These are phyloP conservation scores for Oscheius myriophilus DNA, from an alignment of 2,888 invertebrate species.

Conservation along the genomic window DNA sequence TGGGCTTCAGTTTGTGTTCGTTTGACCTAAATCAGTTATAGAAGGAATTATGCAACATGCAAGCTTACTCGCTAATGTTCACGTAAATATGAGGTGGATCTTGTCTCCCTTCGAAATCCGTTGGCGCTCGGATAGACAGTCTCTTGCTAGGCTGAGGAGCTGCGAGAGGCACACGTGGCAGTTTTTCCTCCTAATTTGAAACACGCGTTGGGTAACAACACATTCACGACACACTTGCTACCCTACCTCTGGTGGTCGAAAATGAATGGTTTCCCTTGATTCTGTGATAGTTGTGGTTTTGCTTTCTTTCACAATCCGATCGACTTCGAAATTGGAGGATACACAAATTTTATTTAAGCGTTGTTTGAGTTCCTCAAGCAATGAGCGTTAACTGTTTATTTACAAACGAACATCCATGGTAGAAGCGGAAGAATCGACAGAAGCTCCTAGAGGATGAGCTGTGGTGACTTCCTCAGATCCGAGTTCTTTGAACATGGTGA, in stretches of 20 bases:
- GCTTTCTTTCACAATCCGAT: constrained; percentile 50
- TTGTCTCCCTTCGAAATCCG: neutral
- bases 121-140: constrained; percentile 3
- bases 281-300: constrained; percentile 55
- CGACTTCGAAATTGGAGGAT: constrained; percentile 37
- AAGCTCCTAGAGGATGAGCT: neutral
- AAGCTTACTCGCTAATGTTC: constrained; percentile 24
- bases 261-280: constrained; percentile 51
- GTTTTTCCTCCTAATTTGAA: constrained; percentile 7
- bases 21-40: too few relatives aligned
- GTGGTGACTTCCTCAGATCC: neutral
- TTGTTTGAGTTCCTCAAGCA: constrained; percentile 28
- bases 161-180: constrained; percentile 4
- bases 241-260: constrained; percentile 23
- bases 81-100: constrained; percentile 26
- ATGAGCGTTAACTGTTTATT: neutral
- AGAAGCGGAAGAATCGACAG: neutral
- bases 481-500: neutral
- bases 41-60: too few relatives aligned
- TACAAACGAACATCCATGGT: constrained; percentile 15
- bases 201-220: too few relatives aligned
- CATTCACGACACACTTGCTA: neutral
- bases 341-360: constrained; percentile 19
- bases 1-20: too few relatives aligned
- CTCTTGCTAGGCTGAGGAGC: neutral